phyloP scores from a whole-genome alignment of 2,113 vertebrate species.

The Fregata magnificens region DNA sequence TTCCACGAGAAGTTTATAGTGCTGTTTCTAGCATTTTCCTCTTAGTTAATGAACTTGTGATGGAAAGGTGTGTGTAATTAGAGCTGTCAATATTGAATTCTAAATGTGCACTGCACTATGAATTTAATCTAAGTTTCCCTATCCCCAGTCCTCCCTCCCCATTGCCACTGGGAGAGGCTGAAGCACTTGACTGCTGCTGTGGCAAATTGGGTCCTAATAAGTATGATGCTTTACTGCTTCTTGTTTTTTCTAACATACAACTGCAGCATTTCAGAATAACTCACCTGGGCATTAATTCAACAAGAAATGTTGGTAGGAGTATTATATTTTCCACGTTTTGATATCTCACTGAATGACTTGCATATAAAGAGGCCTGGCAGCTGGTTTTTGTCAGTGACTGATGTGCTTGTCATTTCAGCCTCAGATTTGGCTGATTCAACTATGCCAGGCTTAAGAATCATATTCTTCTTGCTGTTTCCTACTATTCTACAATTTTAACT shows the following conservation, averaged over 20 bases:
- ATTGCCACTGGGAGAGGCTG: slow-evolving; percentile 71
- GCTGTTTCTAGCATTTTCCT: slow-evolving; percentile 60
- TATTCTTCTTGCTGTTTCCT: neutral
- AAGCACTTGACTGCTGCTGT: slow-evolving; percentile 77
- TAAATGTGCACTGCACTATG: slow-evolving; percentile 55
- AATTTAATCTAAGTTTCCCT: slow-evolving; percentile 78
- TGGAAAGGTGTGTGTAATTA: slow-evolving; percentile 72
- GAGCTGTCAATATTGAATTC: slow-evolving; percentile 74
- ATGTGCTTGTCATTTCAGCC: slow-evolving; percentile 47
- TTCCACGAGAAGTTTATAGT: neutral
- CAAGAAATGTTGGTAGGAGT: slow-evolving; percentile 63
- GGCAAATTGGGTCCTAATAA: slow-evolving; percentile 82
- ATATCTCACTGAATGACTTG: slow-evolving; percentile 68
- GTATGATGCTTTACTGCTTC: slow-evolving; percentile 76
- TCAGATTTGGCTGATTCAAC: slow-evolving; percentile 10
- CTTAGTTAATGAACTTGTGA: slow-evolving; percentile 69
- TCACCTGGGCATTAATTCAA: slow-evolving; percentile 78
- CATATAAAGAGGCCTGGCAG: slow-evolving; percentile 67
- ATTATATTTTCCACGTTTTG: slow-evolving; percentile 71
- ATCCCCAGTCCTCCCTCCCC: slow-evolving; percentile 52
- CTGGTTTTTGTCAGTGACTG: slow-evolving; percentile 56
- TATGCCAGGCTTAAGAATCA: slow-evolving; percentile 27
- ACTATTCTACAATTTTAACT: neutral
- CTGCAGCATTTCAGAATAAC: slow-evolving; percentile 70
- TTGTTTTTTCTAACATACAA: slow-evolving; percentile 76